A percentile compares a stretch with the other conserved stretches of the same genome.
These are phyloP conservation scores for Pyrgilauda ruficollis DNA, from an alignment of 2,113 vertebrate genomes.

Conservation along the genomic window DNA sequence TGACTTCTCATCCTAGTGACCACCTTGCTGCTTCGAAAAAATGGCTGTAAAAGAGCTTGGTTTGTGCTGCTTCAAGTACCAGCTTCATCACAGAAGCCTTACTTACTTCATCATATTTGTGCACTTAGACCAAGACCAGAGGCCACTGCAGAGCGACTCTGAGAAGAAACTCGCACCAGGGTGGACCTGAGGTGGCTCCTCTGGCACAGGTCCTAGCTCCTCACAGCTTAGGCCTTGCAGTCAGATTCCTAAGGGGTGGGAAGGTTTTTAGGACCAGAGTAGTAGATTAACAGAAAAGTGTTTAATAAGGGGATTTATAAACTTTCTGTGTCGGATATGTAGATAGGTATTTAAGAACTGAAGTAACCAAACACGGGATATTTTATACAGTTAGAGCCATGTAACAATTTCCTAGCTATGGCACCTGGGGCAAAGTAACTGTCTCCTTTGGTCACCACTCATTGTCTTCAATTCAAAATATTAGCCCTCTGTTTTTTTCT, in stretches of 20 bases:
- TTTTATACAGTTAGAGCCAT: background rate
- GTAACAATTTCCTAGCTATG: background rate
- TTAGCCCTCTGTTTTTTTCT: background rate
- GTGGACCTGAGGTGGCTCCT: background rate
- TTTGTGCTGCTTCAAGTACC: background rate
- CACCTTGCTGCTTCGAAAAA: background rate
- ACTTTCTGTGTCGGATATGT: background rate
- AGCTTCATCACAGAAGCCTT: background rate
- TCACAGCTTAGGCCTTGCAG: background rate
- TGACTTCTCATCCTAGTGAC: background rate
- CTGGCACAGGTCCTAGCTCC: fast-evolving
- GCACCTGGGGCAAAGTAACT: background rate
- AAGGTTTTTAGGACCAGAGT: background rate
- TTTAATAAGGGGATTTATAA: background rate
- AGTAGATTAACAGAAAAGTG: background rate
- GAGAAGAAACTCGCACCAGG: background rate
- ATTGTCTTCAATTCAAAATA: background rate
- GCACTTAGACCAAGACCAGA: background rate
- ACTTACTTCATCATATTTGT: background rate
- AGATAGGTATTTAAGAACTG: background rate
- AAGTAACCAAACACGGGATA: background rate
- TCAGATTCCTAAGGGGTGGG: background rate
- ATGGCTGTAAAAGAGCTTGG: background rate
- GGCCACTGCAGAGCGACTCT: background rate
- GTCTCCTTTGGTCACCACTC: background rate